Evolutionary conservation across 2,888 invertebrate genomes (phyloP), one percentile per base, ranked within the genome.

Genomic region (Scaptomyza caliginosa): DNA sequence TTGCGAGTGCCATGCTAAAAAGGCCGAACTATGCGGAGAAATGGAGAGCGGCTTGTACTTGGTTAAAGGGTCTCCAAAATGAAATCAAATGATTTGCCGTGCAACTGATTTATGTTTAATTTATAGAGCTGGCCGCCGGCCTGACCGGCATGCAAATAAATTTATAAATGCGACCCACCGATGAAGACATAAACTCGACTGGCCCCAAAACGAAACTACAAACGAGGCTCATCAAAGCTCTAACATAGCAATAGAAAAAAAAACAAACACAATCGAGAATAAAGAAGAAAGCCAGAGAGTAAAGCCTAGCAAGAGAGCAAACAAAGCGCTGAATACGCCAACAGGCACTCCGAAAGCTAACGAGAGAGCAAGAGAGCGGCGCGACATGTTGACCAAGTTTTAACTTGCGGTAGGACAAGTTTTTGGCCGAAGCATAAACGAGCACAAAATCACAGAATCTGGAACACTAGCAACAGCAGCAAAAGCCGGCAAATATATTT

Each of bases 71-170:
- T 63, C 77, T 40, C 51, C 59, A 60, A 83, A 81, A 83, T 81
- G 78, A 78, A 81, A 81, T 84, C 78, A 84, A 84, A 81, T 81
- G 76, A 73, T 77, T 81, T 81, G 84, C 75, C 81, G 77, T 83
- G 68, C 81, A 77, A 64, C 84, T 81, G 81, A 84, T 84, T 84
- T 81, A 84, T 84, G 81, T 73, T 83, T 83, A 80, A 81, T 81
- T 81, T 81, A 84, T 81, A 81, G 84, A 78, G 84, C 75, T 81
- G 67, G 51, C 75, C 66, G 66, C 54, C 74, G 59, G 69, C 78
- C 84, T 81, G 81, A 81, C 75, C 81, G 78, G 81, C 84, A 81
- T 84, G 74, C 81, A 83, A 81, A 81, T 83, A 81, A 75, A 83
- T 83, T 77, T 34, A 50, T 73, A 51, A 74, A 67, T 77, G 59